Base-by-base conservation (phyloP, 2,888 invertebrate species). In the Malthinus seriepunctatus region DNA sequence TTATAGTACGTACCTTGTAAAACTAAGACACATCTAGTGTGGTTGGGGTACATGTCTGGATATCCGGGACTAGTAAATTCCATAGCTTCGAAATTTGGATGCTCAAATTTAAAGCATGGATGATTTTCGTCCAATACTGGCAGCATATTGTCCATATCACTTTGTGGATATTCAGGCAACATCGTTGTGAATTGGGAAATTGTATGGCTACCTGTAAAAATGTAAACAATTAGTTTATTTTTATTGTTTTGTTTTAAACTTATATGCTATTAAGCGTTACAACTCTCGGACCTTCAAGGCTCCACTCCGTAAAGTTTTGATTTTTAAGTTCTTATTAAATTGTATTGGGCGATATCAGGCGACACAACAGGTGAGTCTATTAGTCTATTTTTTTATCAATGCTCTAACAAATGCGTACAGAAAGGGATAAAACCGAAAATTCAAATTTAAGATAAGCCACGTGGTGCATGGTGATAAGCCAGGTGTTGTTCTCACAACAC, bases 11-110 rank as follows among this genome's bases (percentile, higher is more conserved):
- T 76, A 90, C 90, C 90, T 80, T 83, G 81, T 59, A 90, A 80
- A 12, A 86, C 80, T 59, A 83, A 81, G 56, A 86, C 82, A 75
- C 90, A 90, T 69, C 88, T 84, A 32, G 85, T 84, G 66, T 84
- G 82, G 69, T 86, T 86, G 7, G 88, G 86, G 77, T 90, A 90
- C 39, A 62, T 63, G 8, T 63, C 81, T 8, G 89, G 89, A 78
- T 85, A 88, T 64, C 85, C 84, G 0, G 90, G 90, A 67, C 88
- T 88, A 73, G 84, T 87, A 71, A 90, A 86, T 71, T 87, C 86
- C 67, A 80, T 80, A 68, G 82, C 82, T n/a, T 75, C 78, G 7
- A 79, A 76, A 68, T 87, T 84, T 11, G 85, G 85, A 53, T 81
- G 76, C 11, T 74, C 74, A 73, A 89, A 89, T 62, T 83, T 81